Evolutionary conservation across 2,113 vertebrate genomes (phyloP).

Genomic region (Protobothrops flavoviridis): DNA sequence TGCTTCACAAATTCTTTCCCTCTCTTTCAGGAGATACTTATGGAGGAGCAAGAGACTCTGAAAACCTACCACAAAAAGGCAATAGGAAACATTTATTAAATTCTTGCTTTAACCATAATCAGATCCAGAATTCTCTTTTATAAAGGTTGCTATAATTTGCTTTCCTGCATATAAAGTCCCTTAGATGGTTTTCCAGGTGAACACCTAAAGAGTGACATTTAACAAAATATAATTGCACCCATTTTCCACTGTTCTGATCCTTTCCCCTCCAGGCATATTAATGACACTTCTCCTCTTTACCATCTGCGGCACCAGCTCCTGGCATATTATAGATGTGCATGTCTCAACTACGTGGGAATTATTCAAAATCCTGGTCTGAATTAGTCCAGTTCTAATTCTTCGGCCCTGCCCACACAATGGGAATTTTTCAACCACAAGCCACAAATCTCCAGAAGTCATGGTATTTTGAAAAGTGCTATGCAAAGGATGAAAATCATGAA

Average conservation of each 20-base stretch:
- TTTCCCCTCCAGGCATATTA: not conserved
- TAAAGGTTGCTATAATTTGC: not conserved
- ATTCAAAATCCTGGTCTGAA: constrained; percentile 4
- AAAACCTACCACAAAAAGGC: not conserved
- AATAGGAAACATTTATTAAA: not conserved
- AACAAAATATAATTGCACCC: not conserved
- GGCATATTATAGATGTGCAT: not conserved
- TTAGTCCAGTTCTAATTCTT: not conserved
- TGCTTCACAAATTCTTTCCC: not conserved
- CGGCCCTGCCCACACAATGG: not conserved
- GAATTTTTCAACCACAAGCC: not conserved
- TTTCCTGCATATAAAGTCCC: not conserved
- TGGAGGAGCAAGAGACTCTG: too few relatives aligned
- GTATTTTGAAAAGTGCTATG: not conserved
- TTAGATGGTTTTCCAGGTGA: not conserved
- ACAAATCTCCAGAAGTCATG: not conserved
- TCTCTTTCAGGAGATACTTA: not conserved
- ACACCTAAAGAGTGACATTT: not conserved
- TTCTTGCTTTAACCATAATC: not conserved
- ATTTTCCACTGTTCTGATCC: not conserved
- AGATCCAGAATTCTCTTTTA: not conserved
- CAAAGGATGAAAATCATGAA: not conserved
- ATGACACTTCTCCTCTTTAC: not conserved
- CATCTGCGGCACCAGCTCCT: not conserved
- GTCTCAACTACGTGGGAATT: not conserved